Percentiles rank a stretch among this genome's conserved stretches.
phyloP scores from a whole-genome alignment of 2,113 vertebrate species.

The Bos javanicus region DNA sequence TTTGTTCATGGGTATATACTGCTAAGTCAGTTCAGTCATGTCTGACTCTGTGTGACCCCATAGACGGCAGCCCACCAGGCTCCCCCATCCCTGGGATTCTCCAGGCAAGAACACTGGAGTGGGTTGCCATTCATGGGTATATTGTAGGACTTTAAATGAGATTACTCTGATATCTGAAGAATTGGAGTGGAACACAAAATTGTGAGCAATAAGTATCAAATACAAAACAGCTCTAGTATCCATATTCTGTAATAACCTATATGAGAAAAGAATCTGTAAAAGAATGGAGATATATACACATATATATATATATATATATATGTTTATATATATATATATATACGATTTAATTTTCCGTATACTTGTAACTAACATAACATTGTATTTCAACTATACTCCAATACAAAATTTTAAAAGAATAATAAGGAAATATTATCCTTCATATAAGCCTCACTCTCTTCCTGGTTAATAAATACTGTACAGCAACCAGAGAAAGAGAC shows the following conservation, averaged over 20 bases:
- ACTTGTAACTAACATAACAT: background rate
- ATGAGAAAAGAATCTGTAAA: background rate
- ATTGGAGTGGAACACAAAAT: background rate
- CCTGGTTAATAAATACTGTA: background rate
- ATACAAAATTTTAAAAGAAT: background rate
- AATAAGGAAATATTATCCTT: background rate
- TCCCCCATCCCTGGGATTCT: too few relatives aligned
- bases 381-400: background rate
- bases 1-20: background rate
- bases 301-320: background rate
- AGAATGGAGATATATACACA: background rate
- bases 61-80: too few relatives aligned
- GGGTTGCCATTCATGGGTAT: background rate
- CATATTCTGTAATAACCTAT: background rate
- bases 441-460: background rate
- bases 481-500: background rate
- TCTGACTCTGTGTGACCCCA: too few relatives aligned
- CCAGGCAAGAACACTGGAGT: too few relatives aligned
- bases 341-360: background rate
- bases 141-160: background rate
- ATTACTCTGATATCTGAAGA: background rate
- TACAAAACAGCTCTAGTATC: background rate
- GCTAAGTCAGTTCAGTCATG: too few relatives aligned
- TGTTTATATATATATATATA: background rate
- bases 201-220: background rate